Conservation (phyloP, 2,797 vertebrate species). For the Cichlasoma orientale region DNA sequence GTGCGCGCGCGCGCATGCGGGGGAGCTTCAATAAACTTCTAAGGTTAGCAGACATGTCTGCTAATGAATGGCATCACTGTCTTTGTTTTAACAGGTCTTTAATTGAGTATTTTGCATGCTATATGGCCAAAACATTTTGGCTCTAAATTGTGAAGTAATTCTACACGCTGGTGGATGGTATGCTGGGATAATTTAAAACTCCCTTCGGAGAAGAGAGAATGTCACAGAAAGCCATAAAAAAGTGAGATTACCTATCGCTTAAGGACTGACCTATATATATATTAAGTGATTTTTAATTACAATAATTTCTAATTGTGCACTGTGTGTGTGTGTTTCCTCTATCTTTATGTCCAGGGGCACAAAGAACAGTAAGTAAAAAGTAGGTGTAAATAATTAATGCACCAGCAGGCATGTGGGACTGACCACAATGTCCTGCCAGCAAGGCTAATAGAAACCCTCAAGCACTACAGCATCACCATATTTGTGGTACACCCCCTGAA, state of each 20-base stretch:
- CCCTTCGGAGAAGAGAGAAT: neutral
- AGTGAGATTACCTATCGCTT: slow-evolving; percentile 21
- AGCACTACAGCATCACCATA: slow-evolving; percentile 11
- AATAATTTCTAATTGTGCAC: slow-evolving; percentile 25
- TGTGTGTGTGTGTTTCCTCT: slow-evolving; percentile 9
- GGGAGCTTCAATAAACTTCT: neutral
- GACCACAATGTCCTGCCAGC: slow-evolving; percentile 38
- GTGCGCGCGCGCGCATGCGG: too few species aligned
- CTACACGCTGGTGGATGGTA: neutral
- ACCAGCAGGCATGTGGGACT: slow-evolving; percentile 30
- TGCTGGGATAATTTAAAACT: neutral
- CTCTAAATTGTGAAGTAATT: neutral
- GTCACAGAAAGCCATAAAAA: slow-evolving; percentile 10
- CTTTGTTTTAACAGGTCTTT: neutral
- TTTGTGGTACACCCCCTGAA: slow-evolving; percentile 15
- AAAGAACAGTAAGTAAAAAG: slow-evolving; percentile 41
- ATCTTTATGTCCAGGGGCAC: slow-evolving; percentile 21
- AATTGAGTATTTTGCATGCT: neutral
- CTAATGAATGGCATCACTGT: neutral
- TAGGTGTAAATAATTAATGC: slow-evolving; percentile 56
- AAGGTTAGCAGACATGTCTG: neutral
- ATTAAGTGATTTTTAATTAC: slow-evolving; percentile 32
- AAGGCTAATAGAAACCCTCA: slow-evolving; percentile 22
- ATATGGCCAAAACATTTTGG: neutral
- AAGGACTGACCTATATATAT: slow-evolving; percentile 30